Percentiles rank a stretch among this genome's conserved stretches.
These are phyloP conservation scores for Psammodynastes pulverulentus DNA, from an alignment of 2,113 vertebrate species.

Conservation along the genomic window DNA sequence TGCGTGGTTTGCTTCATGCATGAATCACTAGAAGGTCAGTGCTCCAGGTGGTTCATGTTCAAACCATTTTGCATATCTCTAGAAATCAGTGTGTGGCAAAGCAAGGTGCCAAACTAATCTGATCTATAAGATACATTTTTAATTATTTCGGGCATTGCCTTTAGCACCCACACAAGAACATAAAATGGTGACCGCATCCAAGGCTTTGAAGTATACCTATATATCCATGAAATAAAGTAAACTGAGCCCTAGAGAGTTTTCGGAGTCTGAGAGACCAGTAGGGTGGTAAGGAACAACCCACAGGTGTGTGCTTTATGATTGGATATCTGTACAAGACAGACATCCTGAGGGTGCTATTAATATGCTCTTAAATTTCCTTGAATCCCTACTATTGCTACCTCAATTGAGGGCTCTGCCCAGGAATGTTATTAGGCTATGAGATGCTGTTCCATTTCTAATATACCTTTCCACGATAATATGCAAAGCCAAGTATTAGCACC, in stretches of 20 bases:
- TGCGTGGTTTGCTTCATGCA: not conserved
- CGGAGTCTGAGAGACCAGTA: not conserved
- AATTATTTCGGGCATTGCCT: not conserved
- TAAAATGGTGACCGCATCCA: not conserved
- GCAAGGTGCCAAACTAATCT: not conserved
- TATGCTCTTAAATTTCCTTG: not conserved
- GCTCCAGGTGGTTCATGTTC: not conserved
- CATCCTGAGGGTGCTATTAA: not conserved
- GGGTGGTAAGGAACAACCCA: not conserved
- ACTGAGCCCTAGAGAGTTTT: not conserved
- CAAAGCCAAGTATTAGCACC: not conserved
- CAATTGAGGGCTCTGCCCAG: not conserved
- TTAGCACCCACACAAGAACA: not conserved
- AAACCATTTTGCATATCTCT: not conserved
- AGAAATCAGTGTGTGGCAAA: not conserved
- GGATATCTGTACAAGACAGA: not conserved
- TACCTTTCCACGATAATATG: not conserved
- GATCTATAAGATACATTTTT: not conserved
- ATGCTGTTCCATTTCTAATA: not conserved
- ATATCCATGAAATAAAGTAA: not conserved
- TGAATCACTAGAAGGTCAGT: not conserved
- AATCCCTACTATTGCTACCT: not conserved
- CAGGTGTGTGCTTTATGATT: not conserved
- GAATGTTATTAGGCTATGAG: not conserved
- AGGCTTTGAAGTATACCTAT: not conserved